Percentiles rank a stretch among this genome's conserved stretches.
These are phyloP conservation scores for Araneus ventricosus DNA, from an alignment of 1,140 invertebrate genomes.

Conservation along the genomic window DNA sequence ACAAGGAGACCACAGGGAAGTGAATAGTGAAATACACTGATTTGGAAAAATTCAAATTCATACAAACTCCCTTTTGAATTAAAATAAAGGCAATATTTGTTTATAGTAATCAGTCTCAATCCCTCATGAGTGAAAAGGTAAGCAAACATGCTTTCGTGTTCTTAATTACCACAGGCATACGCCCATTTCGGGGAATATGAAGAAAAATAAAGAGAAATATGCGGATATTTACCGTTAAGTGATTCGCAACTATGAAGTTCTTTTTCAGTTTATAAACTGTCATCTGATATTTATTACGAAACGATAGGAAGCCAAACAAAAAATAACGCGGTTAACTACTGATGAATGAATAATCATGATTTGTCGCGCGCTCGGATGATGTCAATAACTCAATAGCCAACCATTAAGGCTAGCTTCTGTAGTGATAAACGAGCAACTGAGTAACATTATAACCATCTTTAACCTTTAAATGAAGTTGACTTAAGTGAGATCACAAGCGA, in stretches of 20 bases:
- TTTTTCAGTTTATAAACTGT: slow-evolving; percentile 59
- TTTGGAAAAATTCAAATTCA: no score
- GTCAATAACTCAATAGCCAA: slow-evolving; percentile 73
- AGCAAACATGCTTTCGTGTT: neutral
- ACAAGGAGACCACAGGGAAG: no score
- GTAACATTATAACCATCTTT: slow-evolving; percentile 75
- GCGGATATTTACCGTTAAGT: slow-evolving; percentile 23
- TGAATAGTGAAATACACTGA: no score
- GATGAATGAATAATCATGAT: slow-evolving; percentile 72
- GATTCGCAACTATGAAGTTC: neutral
- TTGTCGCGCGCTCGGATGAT: slow-evolving; percentile 59
- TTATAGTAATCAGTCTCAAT: neutral
- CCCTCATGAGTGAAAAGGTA: neutral
- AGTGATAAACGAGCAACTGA: slow-evolving; percentile 69
- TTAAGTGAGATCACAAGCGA: slow-evolving; percentile 73
- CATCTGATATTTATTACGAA: slow-evolving; percentile 63
- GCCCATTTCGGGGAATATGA: neutral
- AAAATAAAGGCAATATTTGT: neutral
- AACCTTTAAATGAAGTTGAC: slow-evolving; percentile 75
- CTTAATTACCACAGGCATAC: neutral
- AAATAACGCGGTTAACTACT: slow-evolving; percentile 38
- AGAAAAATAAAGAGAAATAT: neutral
- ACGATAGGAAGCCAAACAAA: slow-evolving; percentile 33
- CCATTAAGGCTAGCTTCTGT: slow-evolving; percentile 63
- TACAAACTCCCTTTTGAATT: no score